A percentile compares a stretch with the other conserved stretches of the same genome.
Evolutionary conservation across 2,113 vertebrate species (phyloP).

Genomic region (Myotis brandtii): DNA sequence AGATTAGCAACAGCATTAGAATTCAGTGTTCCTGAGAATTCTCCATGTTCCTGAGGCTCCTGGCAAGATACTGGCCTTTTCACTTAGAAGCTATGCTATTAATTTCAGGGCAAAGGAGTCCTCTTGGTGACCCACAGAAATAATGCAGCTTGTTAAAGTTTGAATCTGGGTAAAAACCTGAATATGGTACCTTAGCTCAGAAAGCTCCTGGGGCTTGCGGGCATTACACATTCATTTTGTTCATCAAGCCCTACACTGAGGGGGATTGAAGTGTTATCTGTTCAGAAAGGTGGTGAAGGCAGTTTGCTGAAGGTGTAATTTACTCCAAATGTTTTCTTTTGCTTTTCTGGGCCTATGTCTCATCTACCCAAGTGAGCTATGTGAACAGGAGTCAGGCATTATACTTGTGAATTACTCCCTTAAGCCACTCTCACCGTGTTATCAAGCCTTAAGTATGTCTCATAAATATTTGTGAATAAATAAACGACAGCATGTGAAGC

Average conservation of each 20-base stretch:
- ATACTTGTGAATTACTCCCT: background rate
- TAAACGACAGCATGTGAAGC: background rate
- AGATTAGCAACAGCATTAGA: slow-evolving; percentile 23
- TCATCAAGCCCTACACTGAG: background rate
- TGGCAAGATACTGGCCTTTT: background rate
- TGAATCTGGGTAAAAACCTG: background rate
- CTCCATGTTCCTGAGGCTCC: background rate
- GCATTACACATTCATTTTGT: slow-evolving; percentile 14
- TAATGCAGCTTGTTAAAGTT: background rate
- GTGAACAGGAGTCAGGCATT: background rate
- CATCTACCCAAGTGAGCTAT: background rate
- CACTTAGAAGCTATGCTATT: background rate
- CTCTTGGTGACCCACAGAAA: background rate
- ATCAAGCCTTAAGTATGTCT: background rate
- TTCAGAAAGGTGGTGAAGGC: slow-evolving; percentile 5
- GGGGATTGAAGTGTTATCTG: slow-evolving; percentile 24
- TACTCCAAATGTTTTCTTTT: background rate
- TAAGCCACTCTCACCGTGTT: background rate
- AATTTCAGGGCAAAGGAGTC: background rate
- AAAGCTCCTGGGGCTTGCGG: background rate
- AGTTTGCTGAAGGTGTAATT: slow-evolving; percentile 8
- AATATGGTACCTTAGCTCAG: background rate
- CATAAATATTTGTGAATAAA: background rate
- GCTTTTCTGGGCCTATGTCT: background rate
- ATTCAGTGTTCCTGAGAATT: background rate